A percentile compares a stretch with the other conserved stretches of the same genome.
These are phyloP conservation scores for Drosophila kanekoi DNA, from an alignment of 2,888 invertebrate species.

Conservation along the genomic window DNA sequence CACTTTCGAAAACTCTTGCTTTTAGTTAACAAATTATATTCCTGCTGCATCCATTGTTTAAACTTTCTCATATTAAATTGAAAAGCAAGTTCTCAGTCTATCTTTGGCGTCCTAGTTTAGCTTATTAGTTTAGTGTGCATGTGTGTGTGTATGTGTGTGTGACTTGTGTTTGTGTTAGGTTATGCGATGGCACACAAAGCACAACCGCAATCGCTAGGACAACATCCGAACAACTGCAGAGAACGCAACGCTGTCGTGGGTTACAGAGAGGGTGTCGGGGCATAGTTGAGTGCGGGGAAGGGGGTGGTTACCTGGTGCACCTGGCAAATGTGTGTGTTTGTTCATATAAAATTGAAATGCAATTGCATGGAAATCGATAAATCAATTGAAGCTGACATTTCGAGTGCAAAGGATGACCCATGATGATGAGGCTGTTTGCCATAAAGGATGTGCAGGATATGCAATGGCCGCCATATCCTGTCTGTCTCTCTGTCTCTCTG, in stretches of 20 bases:
- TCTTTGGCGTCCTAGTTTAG: conserved; percentile 37
- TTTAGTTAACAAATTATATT: background rate
- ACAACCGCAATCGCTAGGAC: conserved; percentile 49
- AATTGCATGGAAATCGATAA: conserved; percentile 69
- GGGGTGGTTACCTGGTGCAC: background rate
- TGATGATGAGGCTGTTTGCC: conserved; percentile 28
- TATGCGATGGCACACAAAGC: conserved; percentile 34
- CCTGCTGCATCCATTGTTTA: background rate
- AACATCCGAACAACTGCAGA: conserved; percentile 45
- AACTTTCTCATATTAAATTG: conserved; percentile 6
- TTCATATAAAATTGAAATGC: conserved; percentile 61
- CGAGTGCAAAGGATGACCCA: conserved; percentile 16
- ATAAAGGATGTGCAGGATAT: conserved; percentile 24
- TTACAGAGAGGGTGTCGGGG: background rate
- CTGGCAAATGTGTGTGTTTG: conserved; percentile 46
- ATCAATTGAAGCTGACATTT: conserved; percentile 59
- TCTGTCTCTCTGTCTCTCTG: background rate
- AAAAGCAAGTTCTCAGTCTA: conserved; percentile 11
- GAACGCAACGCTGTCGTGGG: conserved; percentile 14
- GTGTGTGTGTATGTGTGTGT: conserved; percentile 7
- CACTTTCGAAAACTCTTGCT: too few species aligned
- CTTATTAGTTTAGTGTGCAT: conserved; percentile 44
- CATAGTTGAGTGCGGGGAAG: background rate
- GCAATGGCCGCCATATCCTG: conserved; percentile 14
- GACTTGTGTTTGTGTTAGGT: conserved; percentile 18